Base-by-base conservation (phyloP, 2,888 invertebrate species). In the Melanophora roralis region DNA sequence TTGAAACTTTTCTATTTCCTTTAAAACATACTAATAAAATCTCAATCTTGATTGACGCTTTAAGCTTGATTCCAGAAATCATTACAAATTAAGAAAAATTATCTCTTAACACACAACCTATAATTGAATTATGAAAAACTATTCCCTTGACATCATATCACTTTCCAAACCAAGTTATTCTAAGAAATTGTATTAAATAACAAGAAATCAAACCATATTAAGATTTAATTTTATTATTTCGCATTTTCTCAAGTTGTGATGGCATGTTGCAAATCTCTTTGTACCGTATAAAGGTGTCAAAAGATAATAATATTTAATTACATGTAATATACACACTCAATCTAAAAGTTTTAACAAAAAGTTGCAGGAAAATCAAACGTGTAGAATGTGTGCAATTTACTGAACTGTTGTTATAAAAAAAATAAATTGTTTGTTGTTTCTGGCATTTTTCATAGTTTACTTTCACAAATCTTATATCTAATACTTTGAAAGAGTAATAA, bases 281-380 rank as follows among this genome's bases (percentile, higher is more conserved):
- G 40, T 69, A 60, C 76, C 64, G 43, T 72, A 67, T 62, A 76
- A 59, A 72, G 72, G 67, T 76, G 80, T 80, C 75, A 72, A 72
- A 76, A 80, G 75, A 72, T 80, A 76, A 64, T 64, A 68, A 64
- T 76, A 80, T 80, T 76, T 76, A 80, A 80, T 80, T 76, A 64
- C 62, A 38, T 55, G 62, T 72, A 80, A 75, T 68, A 68, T 36
- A 71, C 51, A 49, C 74, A n/a, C n/a, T n/a, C n/a, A n/a, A n/a
- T 51, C 11, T 51, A 23, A 27, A 62, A 9, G 34, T 49, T 43
- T 27, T n/a, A 16, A 47, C 55, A 19, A 34, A 23, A 23, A 14
- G 23, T 8, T 23, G 12, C 14, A 40, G 32, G 36, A 47, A 27
- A 65, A 27, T 27, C 51, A 3, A 34, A 27, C 27, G 6, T 27